Conservation (phyloP, 2,797 vertebrate genomes). For the Galagoides demidoff region DNA sequence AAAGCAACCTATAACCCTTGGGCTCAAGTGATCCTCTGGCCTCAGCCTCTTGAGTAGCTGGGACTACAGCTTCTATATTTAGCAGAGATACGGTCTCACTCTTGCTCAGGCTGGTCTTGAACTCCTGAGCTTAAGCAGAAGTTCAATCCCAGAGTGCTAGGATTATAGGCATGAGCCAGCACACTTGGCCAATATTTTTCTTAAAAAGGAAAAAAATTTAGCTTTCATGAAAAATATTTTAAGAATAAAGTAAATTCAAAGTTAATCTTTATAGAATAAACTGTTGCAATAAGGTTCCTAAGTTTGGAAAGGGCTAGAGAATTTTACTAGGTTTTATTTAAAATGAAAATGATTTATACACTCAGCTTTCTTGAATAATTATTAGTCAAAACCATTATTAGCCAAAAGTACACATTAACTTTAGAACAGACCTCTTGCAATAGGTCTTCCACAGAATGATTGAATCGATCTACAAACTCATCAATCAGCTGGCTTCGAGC, state of each 20-base stretch:
- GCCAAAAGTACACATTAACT: conserved; percentile 8
- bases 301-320: conserved; percentile 17
- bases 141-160: no score
- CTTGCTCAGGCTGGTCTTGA: no score
- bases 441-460: conserved; percentile 97
- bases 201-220: not conserved
- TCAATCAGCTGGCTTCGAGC: conserved; percentile 98
- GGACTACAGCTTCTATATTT: no score
- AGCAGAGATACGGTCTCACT: no score
- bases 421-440: conserved; percentile 94
- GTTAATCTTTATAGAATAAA: not conserved
- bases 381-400: conserved; percentile 37
- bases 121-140: no score
- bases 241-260: conserved; percentile 39
- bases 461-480: conserved; percentile 96
- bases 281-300: not conserved
- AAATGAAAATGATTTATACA: conserved; percentile 56
- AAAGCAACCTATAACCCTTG: no score
- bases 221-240: not conserved
- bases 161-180: no score
- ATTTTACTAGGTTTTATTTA: conserved; percentile 39
- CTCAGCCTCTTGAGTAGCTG: no score
- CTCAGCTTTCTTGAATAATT: conserved; percentile 37
- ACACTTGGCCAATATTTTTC: not conserved
- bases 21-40: no score